Conservation (phyloP, 2,888 invertebrate species). For the Himalopsyche kuldschensis region DNA sequence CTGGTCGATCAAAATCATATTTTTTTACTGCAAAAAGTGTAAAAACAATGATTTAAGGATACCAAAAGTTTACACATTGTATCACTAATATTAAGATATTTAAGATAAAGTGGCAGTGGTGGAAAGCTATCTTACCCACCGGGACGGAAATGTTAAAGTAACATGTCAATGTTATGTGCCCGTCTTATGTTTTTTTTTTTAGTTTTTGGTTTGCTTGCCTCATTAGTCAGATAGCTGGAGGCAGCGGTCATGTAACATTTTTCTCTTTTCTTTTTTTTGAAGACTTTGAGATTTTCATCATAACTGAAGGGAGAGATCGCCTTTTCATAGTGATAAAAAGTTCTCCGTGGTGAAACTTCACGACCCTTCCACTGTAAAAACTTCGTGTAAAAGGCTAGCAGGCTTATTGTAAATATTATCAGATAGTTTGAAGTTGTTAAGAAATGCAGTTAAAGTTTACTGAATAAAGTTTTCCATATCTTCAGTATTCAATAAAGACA, state of each 20-base stretch:
- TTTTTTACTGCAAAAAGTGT: too few species aligned
- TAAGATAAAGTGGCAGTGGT: too few species aligned
- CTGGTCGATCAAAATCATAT: too few species aligned
- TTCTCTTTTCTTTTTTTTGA: too few species aligned
- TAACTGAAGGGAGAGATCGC: slow-evolving; percentile 11
- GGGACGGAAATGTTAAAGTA: too few species aligned
- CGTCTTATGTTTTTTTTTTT: slow-evolving; percentile 4
- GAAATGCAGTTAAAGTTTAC: too few species aligned
- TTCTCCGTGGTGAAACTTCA: background rate
- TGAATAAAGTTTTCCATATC: too few species aligned
- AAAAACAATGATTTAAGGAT: too few species aligned
- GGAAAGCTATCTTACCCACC: too few species aligned
- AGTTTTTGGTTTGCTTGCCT: slow-evolving; percentile 12
- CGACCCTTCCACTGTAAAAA: background rate
- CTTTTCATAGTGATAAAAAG: background rate
- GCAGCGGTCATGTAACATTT: slow-evolving; percentile 33
- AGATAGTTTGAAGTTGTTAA: background rate
- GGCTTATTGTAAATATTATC: background rate
- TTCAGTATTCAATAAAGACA: too few species aligned
- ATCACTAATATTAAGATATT: too few species aligned
- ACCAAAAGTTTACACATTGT: too few species aligned
- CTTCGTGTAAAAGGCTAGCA: background rate
- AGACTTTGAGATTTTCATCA: slow-evolving; percentile 29
- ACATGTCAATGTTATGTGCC: background rate
- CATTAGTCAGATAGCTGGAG: slow-evolving; percentile 34